Evolutionary conservation across 2,113 vertebrate species (phyloP), one percentile per base, ranked within the genome.

Genomic region (Hippocampus barbouri): DNA sequence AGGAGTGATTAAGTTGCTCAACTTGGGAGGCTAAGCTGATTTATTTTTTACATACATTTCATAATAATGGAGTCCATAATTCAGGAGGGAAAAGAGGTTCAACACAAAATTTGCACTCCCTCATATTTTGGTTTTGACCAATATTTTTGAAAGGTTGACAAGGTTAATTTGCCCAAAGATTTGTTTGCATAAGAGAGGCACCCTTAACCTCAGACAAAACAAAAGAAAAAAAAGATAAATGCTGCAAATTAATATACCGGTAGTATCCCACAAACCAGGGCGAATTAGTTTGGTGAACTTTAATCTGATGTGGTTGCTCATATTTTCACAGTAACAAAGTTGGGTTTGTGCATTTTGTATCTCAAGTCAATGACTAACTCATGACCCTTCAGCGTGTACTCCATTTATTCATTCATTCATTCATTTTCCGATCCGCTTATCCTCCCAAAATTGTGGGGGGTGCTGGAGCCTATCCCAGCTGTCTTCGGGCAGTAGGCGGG

Each of bases 31-130:
- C 68, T 76, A 47, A 62, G 69, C 47, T 74, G 70, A 81, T 79
- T 81, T 76, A 78, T 74, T 78, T 81, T 20, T 51, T 57, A 62
- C 41, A 74, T 45, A 76, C 70, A 78, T 78, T 60, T 38, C 41
- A 65, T 34, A 76, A 79, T 82, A 78, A 82, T 75, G 71, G 78
- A 74, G 68, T 80, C 34, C 49, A 69, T 67, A 79, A 73, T 59
- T 30, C 51, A 71, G 21, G 41, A 73, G 65, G 23, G 43, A 47
- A 51, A 40, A 71, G 34, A 73, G 53, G 49, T 79, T 74, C 43
- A 57, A 5, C 45, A 54, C 25, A 63, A 71, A 83, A 69, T 65
- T 27, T 77, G 57, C 34, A 80, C 65, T 40, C 20, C 16, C 54
- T 75, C 15, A 4, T 68, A 77, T 79, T 74, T 74, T 82, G 57